These are phyloP conservation scores for Arrhamphus sclerolepis DNA, from an alignment of 2,797 vertebrate species.

Conservation along the genomic window DNA sequence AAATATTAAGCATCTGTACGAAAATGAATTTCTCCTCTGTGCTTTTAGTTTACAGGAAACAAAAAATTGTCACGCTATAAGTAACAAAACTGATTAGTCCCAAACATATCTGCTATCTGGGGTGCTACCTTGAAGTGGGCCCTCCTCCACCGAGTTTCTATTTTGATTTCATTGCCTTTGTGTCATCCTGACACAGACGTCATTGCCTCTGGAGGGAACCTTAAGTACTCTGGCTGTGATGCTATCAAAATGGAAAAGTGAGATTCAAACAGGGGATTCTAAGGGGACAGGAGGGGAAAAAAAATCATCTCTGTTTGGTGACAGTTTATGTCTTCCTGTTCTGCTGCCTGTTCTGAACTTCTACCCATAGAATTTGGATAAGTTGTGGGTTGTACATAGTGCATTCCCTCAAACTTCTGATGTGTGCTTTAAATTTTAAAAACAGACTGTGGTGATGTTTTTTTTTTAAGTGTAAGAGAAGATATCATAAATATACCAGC, in stretches of 20 bases:
- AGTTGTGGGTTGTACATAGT: not conserved
- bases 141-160: slow-evolving; percentile 21
- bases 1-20: no score
- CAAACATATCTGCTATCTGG: slow-evolving; percentile 2
- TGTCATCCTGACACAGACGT: slow-evolving; percentile 48
- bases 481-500: no score
- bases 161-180: slow-evolving; percentile 33
- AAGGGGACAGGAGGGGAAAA: slow-evolving; percentile 25
- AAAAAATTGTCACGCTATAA: no score
- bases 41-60: no score
- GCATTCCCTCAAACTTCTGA: no score
- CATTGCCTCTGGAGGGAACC: slow-evolving; percentile 43
- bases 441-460: no score
- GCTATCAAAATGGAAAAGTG: slow-evolving; percentile 46
- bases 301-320: slow-evolving; percentile 5
- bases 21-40: no score
- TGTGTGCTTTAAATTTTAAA: no score
- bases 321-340: slow-evolving; percentile 29
- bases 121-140: not conserved
- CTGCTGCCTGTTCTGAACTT: slow-evolving; percentile 12
- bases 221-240: slow-evolving; percentile 41
- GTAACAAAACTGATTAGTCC: no score
- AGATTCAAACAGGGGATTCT: slow-evolving; percentile 35
- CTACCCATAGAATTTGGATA: slow-evolving; percentile 5
- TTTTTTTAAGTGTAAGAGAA: no score